These are phyloP conservation scores for Montipora cactus DNA, from an alignment of 64 coral and sea anemone genomes.

Conservation along the genomic window DNA sequence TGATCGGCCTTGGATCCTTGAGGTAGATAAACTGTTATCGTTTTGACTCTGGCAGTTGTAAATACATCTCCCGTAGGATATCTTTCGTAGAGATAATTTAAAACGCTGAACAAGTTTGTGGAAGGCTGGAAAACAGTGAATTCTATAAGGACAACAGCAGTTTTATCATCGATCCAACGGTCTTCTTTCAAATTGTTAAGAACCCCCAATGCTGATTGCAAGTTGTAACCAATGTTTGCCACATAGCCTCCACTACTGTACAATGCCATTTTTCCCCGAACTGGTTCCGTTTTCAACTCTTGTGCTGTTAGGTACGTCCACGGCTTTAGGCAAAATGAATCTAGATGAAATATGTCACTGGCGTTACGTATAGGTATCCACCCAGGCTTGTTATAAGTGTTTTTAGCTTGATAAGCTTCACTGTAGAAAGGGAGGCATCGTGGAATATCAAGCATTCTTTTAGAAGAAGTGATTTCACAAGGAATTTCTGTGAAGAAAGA, in stretches of 20 bases:
- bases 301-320: conserved; percentile 67
- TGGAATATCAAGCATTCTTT: background rate
- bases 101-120: conserved; percentile 48
- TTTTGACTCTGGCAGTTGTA: conserved; percentile 39
- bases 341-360: background rate
- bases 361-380: conserved; percentile 26
- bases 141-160: conserved; percentile 68
- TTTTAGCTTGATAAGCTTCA: background rate
- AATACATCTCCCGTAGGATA: conserved; percentile 34
- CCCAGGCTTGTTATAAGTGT: conserved; percentile 38
- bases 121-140: conserved; percentile 75
- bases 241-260: conserved; percentile 82
- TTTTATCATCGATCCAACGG: conserved; percentile 69
- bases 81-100: conserved; percentile 75
- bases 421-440: conserved; percentile 53
- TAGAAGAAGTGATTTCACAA: background rate
- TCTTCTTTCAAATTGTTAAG: conserved; percentile 13
- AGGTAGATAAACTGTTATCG: conserved; percentile 58
- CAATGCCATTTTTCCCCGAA: conserved; percentile 22
- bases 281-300: conserved; percentile 18
- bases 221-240: conserved; percentile 81
- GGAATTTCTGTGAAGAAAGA: background rate
- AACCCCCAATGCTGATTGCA: conserved; percentile 9
- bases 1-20: conserved; percentile 15
- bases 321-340: conserved; percentile 50